Evolutionary conservation across 2,888 invertebrate genomes (phyloP), one percentile per base, ranked within the genome.

Genomic region (Archips crataeganus): DNA sequence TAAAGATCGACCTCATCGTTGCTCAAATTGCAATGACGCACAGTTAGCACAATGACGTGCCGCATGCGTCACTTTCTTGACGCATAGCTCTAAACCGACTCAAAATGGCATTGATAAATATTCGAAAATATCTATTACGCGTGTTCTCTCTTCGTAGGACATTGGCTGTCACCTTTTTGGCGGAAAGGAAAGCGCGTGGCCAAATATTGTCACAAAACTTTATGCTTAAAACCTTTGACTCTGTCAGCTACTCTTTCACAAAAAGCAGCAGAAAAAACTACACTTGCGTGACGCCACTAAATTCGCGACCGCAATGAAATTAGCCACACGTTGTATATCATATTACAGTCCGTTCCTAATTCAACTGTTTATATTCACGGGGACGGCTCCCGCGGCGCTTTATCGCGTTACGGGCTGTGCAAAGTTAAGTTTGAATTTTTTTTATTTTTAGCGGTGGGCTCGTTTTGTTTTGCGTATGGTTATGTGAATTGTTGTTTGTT

Each of bases 311-410:
- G 81, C 86, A 91, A 92, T 91, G 89, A 91, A 92, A 92, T 93
- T 91, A 90, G 86, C 81, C 87, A 84, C 85, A 86, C 84, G 87
- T 83, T 88, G 89, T 91, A 86, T 89, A 90, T 91, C 90, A 92
- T 90, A 89, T 83, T 79, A 82, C 80, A 80, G 81, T 78, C 82
- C 76, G 79, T 78, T 78, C 86, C 88, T 93, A 93, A 93, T 93
- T 92, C 85, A 84, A 90, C 91, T 90, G 92, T 93, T 93, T 92
- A 92, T 92, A 93, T 94, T 93, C 93, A 93, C 92, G 87, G 85
- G 82, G 79, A 84, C 80, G 85, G 85, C 80, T 59, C 59, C 87
- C 84, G 84, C 84, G 88, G 82, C 83, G 82, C 88, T 91, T 92
- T 91, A 92, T 92, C 88, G 88, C 88, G 83, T 81, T 81, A 80